These are phyloP conservation scores for Felis catus DNA, from an alignment of 2,113 vertebrate species.

Conservation along the genomic window DNA sequence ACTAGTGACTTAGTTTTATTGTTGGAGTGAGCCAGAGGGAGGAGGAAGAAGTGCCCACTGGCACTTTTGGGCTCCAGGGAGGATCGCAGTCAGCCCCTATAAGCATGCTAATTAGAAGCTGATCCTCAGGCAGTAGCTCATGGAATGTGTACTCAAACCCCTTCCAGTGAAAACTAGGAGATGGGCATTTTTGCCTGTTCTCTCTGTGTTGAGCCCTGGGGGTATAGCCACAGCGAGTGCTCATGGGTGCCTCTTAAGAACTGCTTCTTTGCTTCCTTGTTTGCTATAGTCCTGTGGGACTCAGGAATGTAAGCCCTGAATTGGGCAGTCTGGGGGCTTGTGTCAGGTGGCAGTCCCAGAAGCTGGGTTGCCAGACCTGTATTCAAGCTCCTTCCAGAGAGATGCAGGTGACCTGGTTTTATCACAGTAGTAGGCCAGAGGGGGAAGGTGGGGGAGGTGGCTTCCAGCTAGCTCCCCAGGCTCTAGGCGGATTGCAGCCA, in stretches of 20 bases:
- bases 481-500: background rate
- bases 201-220: background rate
- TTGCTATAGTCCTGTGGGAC: background rate
- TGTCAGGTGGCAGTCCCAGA: background rate
- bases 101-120: background rate
- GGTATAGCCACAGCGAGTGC: background rate
- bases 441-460: too few relatives aligned
- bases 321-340: background rate
- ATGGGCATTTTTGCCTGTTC: background rate
- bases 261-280: background rate
- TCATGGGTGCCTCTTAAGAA: background rate
- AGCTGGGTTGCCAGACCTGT: background rate
- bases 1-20: background rate
- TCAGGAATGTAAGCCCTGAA: background rate
- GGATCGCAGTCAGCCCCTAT: background rate
- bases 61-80: background rate
- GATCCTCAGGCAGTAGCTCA: background rate
- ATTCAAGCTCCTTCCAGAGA: background rate
- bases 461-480: background rate
- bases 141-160: background rate
- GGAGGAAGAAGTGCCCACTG: background rate
- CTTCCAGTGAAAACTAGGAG: background rate
- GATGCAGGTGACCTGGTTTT: background rate
- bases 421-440: background rate
- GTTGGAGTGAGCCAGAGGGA: background rate